Conservation (phyloP, 2,113 vertebrate species). For the Trochalopteron elliotii region DNA sequence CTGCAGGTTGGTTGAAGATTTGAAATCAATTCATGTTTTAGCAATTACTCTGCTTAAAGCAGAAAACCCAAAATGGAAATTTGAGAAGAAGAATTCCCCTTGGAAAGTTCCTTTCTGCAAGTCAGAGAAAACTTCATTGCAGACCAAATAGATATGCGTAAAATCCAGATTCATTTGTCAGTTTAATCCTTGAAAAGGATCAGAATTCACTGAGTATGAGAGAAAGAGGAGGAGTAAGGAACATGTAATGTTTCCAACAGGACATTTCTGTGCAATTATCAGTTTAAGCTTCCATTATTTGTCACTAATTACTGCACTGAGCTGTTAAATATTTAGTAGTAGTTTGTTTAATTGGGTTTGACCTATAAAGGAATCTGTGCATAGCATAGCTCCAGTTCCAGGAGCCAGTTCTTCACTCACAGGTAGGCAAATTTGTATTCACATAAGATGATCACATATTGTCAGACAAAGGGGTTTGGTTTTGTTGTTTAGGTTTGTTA, state of each 20-base stretch:
- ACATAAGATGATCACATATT: conserved; percentile 42
- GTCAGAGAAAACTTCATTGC: neutral
- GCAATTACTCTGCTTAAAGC: conserved; percentile 25
- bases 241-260: conserved; percentile 9
- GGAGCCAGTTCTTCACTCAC: neutral
- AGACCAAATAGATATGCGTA: neutral
- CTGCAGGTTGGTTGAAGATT: conserved; percentile 57
- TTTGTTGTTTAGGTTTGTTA: neutral
- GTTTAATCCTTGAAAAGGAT: conserved; percentile 21
- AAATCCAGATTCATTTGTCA: conserved; percentile 16
- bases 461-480: neutral
- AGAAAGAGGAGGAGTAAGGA: conserved; percentile 5
- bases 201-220: conserved; percentile 29
- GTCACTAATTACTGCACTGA: conserved; percentile 69
- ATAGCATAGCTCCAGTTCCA: neutral
- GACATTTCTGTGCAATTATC: conserved; percentile 68
- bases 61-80: neutral
- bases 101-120: neutral
- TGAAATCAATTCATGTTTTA: conserved; percentile 68
- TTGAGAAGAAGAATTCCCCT: neutral
- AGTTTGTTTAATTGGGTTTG: conserved; percentile 77
- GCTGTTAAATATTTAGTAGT: conserved; percentile 80
- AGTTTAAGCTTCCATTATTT: conserved; percentile 74
- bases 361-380: conserved; percentile 63
- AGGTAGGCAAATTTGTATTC: conserved; percentile 57